Conservation (phyloP, 2,113 vertebrate species). For the Anoplopoma fimbria region DNA sequence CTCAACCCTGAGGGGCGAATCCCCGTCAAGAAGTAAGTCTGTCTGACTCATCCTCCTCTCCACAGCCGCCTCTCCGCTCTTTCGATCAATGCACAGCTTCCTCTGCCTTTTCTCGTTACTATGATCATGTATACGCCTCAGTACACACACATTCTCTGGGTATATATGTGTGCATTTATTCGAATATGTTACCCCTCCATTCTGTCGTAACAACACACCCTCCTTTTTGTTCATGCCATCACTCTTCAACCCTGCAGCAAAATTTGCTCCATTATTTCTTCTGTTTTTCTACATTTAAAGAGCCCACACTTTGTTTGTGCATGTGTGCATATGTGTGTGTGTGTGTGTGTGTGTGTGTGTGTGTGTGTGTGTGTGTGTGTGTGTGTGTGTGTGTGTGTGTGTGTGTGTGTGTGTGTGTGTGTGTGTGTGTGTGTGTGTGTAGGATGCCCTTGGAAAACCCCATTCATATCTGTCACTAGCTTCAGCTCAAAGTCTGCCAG, state of each 20-base stretch:
- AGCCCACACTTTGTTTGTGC: neutral
- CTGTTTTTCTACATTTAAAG: neutral
- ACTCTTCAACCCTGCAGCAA: slow-evolving; percentile 1
- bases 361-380: neutral
- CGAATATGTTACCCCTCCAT: neutral
- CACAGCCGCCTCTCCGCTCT: slow-evolving; percentile 28
- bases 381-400: slow-evolving; percentile 2
- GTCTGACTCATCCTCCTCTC: slow-evolving; percentile 50
- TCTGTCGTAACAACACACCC: neutral
- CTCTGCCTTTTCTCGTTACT: slow-evolving; percentile 14
- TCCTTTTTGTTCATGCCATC: neutral
- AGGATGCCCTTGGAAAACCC: neutral
- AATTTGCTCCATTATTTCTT: neutral
- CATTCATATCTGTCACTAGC: neutral
- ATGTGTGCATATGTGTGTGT: neutral
- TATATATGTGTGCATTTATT: slow-evolving; percentile 1
- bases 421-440: neutral
- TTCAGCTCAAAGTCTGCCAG: neutral
- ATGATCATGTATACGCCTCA: neutral
- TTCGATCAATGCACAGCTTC: slow-evolving; percentile 43
- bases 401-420: neutral
- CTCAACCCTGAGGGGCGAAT: slow-evolving; percentile 95
- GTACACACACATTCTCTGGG: neutral
- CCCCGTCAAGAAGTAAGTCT: slow-evolving; percentile 96
- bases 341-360: neutral